These are phyloP conservation scores for Eupsilia transversa DNA, from an alignment of 2,888 invertebrate genomes.

Conservation along the genomic window DNA sequence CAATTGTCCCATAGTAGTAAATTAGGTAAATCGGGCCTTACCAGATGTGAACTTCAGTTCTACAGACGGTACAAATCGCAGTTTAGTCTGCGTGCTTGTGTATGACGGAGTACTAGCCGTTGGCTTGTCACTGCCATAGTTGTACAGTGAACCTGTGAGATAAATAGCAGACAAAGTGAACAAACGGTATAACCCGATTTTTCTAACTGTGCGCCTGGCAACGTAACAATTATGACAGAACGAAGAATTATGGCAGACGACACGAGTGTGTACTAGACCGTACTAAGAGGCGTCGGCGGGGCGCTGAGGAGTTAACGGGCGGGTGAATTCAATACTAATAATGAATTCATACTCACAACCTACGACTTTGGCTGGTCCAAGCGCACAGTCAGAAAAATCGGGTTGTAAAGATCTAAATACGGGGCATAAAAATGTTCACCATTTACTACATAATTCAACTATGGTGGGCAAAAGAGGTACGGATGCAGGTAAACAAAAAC, in stretches of 20 bases:
- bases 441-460: background rate
- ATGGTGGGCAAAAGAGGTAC: background rate
- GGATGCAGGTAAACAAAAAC: background rate
- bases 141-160: conserved; percentile 75
- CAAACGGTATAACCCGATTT: background rate
- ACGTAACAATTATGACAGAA: too few relatives aligned
- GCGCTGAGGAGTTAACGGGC: too few relatives aligned
- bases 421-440: background rate
- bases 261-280: too few relatives aligned
- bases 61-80: conserved; percentile 95
- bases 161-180: background rate
- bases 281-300: too few relatives aligned
- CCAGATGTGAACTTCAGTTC: conserved; percentile 95
- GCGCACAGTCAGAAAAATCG: too few relatives aligned
- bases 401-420: background rate
- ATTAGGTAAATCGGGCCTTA: conserved; percentile 75
- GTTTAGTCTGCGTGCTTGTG: conserved; percentile 91
- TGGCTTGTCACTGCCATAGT: conserved; percentile 77
- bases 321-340: too few relatives aligned
- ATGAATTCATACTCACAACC: too few relatives aligned
- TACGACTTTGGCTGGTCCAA: too few relatives aligned
- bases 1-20: background rate
- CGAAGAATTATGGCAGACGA: too few relatives aligned
- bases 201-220: too few relatives aligned
- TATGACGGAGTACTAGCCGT: conserved; percentile 79